These are phyloP conservation scores for Diploscapter pachys DNA, from an alignment of 1,140 invertebrate species.

Conservation along the genomic window DNA sequence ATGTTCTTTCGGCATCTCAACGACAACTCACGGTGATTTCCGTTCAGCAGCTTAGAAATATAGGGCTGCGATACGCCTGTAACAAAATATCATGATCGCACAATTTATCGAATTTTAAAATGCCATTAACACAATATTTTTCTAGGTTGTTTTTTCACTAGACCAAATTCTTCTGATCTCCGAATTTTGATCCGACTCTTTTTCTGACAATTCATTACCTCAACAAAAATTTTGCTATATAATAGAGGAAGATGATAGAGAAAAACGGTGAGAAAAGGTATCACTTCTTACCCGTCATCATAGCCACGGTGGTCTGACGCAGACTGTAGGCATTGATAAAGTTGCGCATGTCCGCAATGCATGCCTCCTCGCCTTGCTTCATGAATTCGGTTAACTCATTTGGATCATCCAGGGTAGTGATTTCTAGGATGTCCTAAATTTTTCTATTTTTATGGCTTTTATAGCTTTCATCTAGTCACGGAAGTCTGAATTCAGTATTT, in stretches of 20 bases:
- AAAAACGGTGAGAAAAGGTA: not conserved
- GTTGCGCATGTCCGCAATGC: slow-evolving; percentile 52
- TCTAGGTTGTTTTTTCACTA: not conserved
- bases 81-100: slow-evolving; percentile 4
- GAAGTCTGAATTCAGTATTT: not conserved
- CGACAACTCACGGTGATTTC: slow-evolving; percentile 54
- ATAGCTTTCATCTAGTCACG: not conserved
- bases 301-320: slow-evolving; percentile 54
- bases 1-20: slow-evolving; percentile 57
- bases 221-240: not conserved
- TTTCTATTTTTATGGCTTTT: slow-evolving; percentile 13
- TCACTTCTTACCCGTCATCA: slow-evolving; percentile 47
- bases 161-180: too few relatives aligned
- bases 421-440: slow-evolving; percentile 48
- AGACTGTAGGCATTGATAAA: slow-evolving; percentile 57
- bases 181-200: too few relatives aligned
- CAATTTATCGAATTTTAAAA: not conserved
- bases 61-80: slow-evolving; percentile 55
- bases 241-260: not conserved
- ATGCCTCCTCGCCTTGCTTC: slow-evolving; percentile 49
- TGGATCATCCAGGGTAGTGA: slow-evolving; percentile 52
- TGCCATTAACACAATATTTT: not conserved
- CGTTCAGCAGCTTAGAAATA: slow-evolving; percentile 56
- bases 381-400: slow-evolving; percentile 52
- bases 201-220: slow-evolving; percentile 9